Base-by-base conservation (phyloP, 1,140 invertebrate genomes). In the Euglossa dilemma region DNA sequence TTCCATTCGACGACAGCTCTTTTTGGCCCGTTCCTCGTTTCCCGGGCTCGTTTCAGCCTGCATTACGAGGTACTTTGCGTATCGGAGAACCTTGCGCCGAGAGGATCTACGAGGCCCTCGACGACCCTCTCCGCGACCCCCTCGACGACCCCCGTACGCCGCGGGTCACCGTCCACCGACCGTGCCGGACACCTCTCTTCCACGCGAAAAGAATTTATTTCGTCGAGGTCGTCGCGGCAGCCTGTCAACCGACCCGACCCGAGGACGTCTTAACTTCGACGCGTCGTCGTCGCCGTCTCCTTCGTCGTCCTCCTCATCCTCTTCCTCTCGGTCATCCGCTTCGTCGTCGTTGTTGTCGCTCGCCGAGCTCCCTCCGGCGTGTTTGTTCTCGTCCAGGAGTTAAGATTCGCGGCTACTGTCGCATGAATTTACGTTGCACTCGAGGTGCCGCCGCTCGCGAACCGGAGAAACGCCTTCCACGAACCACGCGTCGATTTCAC, bases 201-300 rank as follows among this genome's bases (percentile, higher is more conserved):
- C 14, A 47, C 71, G 56, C 25, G 79, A 18, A 84, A 83, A 70
- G 79, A 91, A 86, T 91, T 91, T 91, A 91, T 91, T 86, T 87
- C 88, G 84, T 52, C 83, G 77, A 85, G 90, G 90, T 91, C 90
- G 76, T 63, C 47, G 52, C 43, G 47, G 57, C 71, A 63, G 76
- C 79, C 85, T 84, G 87, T 82, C 86, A 66, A 57, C 73, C 77
- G 47, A 79, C 52, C 36, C 36, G 83, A 88, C 63, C 86, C 83
- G 67, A 76, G 84, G 82, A 89, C 89, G 87, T 90, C 89, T 90
- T 90, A 90, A 90, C 89, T 90, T 90, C 84, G 87, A 89, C 86
- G 69, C 86, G 86, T 75, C 64, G 56, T 77, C 36, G 36, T 36
- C 36, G 36, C 67, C 63, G 83, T 3, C 85, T 64, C 52, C 54